These are phyloP conservation scores for Petrocephalus zakoni DNA, from an alignment of 2,113 vertebrate species.

Conservation along the genomic window DNA sequence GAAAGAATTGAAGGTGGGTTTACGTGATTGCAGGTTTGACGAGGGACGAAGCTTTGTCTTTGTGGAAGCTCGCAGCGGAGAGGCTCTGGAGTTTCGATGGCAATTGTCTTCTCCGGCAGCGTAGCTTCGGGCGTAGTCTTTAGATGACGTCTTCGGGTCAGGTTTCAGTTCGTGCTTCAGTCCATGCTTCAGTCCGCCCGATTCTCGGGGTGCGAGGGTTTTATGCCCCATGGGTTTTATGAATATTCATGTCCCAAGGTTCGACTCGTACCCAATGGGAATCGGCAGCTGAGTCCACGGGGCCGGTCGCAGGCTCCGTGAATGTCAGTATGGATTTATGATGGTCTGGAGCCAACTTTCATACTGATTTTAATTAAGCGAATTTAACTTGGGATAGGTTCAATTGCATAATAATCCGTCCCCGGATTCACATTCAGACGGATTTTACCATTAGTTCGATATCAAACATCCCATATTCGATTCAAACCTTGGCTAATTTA, in stretches of 20 bases:
- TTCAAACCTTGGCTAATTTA: background rate
- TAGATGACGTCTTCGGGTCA: too few relatives aligned
- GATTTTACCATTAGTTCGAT: background rate
- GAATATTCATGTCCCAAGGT: background rate
- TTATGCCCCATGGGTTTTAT: background rate
- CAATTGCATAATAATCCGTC: conserved; percentile 3
- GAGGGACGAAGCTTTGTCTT: conserved; percentile 3
- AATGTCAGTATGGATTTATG: background rate
- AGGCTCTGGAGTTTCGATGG: conserved; percentile 1
- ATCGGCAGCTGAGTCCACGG: background rate
- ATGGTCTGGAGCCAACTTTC: background rate
- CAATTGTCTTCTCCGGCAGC: background rate
- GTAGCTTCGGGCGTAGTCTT: background rate
- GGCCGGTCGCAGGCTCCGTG: background rate
- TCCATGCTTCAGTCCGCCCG: background rate
- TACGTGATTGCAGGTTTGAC: background rate
- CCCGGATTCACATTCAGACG: too few relatives aligned
- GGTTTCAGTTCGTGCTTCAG: too few relatives aligned
- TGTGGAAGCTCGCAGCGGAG: background rate
- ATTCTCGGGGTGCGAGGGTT: background rate
- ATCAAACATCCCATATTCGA: background rate
- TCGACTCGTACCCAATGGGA: background rate
- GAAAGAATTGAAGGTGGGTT: too few relatives aligned
- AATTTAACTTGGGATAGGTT: conserved; percentile 4
- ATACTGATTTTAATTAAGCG: background rate